Percentiles rank a stretch among this genome's conserved stretches.
Conservation (phyloP, 2,797 vertebrate genomes). For the Enteromius mattozi region DNA sequence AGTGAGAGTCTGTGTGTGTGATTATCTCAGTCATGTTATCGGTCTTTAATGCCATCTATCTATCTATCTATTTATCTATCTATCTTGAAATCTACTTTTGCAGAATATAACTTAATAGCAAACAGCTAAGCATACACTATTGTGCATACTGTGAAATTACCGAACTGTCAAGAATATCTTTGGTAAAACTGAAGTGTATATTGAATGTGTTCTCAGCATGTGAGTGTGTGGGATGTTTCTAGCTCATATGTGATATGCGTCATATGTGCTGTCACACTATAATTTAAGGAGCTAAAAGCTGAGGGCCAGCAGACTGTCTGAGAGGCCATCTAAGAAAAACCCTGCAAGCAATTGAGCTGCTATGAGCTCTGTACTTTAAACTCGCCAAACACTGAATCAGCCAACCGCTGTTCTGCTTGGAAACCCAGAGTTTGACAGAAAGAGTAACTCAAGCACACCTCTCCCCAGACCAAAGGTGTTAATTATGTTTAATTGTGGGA, state of each 20-base stretch:
- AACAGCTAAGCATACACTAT: background rate
- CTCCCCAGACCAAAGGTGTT: slow-evolving; percentile 60
- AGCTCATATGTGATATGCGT: background rate
- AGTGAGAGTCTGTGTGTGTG: slow-evolving; percentile 53
- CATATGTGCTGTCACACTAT: slow-evolving; percentile 48
- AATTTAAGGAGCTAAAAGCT: slow-evolving; percentile 52
- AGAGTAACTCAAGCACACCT: slow-evolving; percentile 34
- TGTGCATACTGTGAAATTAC: background rate
- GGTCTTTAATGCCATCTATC: background rate
- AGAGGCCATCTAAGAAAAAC: slow-evolving; percentile 36
- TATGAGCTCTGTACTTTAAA: slow-evolving; percentile 30
- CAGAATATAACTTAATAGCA: background rate
- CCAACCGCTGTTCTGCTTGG: slow-evolving; percentile 47
- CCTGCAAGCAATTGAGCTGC: slow-evolving; percentile 37
- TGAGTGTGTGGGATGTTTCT: slow-evolving; percentile 47
- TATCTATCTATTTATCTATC: background rate
- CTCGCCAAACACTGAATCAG: slow-evolving; percentile 29
- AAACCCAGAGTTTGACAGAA: slow-evolving; percentile 42
- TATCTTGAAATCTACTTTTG: background rate
- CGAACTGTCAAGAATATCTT: background rate
- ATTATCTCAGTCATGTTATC: slow-evolving; percentile 22
- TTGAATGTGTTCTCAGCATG: slow-evolving; percentile 6
- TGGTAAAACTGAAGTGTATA: background rate
- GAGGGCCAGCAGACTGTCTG: slow-evolving; percentile 33
- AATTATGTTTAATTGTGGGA: slow-evolving; percentile 72